Conservation (phyloP, 2,888 invertebrate species). For the Pachliopta kotzebuea region DNA sequence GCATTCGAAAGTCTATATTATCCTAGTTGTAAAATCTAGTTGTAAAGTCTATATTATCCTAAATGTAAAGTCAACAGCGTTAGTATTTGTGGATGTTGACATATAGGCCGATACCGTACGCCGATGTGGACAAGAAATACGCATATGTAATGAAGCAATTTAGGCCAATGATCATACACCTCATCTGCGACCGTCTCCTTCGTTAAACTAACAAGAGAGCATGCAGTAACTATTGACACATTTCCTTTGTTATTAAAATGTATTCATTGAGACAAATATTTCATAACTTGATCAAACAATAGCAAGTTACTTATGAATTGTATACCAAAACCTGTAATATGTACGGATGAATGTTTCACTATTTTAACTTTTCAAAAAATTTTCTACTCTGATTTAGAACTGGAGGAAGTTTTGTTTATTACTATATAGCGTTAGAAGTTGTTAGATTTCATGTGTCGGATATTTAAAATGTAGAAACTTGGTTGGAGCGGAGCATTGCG, state of each 20-base stretch:
- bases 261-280: too few species aligned
- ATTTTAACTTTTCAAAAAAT: conserved; percentile 4
- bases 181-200: neutral
- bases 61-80: conserved; percentile 13
- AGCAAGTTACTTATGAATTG: too few species aligned
- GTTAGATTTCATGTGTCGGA: conserved; percentile 21
- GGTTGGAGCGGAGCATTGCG: conserved; percentile 8
- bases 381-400: conserved; percentile 8
- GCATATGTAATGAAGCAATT: conserved; percentile 22
- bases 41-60: neutral
- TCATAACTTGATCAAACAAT: too few species aligned
- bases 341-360: neutral
- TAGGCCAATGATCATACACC: neutral
- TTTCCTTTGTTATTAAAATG: too few species aligned
- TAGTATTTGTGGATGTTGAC: conserved; percentile 18
- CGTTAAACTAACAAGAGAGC: too few species aligned
- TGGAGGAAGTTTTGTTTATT: conserved; percentile 21
- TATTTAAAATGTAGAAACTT: conserved; percentile 24
- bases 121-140: conserved; percentile 3
- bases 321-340: neutral
- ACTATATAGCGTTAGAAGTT: conserved; percentile 19
- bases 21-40: conserved; percentile 1
- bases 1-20: neutral
- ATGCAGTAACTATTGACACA: too few species aligned
- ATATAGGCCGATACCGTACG: conserved; percentile 5